Evolutionary conservation across 2,888 invertebrate species (phyloP), one percentile per base, ranked within the genome.

Genomic region (Barypeithes pellucidus): DNA sequence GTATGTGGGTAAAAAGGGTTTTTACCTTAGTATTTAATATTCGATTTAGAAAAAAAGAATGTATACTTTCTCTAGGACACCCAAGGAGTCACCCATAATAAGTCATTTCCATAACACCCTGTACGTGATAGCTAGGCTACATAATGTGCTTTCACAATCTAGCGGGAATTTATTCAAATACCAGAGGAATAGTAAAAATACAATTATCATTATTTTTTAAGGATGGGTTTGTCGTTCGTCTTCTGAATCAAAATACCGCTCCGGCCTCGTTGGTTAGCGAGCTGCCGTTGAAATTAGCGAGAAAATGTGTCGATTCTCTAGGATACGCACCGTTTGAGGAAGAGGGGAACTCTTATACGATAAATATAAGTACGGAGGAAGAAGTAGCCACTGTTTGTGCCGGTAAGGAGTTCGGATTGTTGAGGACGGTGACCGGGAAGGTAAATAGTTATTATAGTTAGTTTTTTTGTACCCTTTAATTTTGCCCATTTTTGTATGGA

Each of bases 351-450:
- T 78, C 81, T 8, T 82, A 83, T 72, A 82, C 84, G 3, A 81
- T 86, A 8, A 85, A 83, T 68, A 83, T 82, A 9, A 85, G 83
- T 36, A 83, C 78, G 77, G 96, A 96, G 78, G 95, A 96, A 79
- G 96, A 96, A 79, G 89, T 95, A 0, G 87, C 90, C 11, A 89
- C 90, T 59, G 92, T 98, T 66, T 90, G 91, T 50, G 92, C 94
- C 50, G 97, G 97, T 24, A 97, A 96, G 85, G 97, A 98, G 80
- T 98, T 98, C 85, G 94, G 93, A 0, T 86, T 98, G 47, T 88
- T 97, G 3, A 91, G 92, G 80, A 96, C 96, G 5, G 88, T 90
- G n/a, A 92, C 93, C 63, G 97, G 97, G 76, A 95, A 95, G 88
- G 94, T 94, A 85, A 57, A 16, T 16, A 18, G 11, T 5, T 16